Conservation (phyloP, 2,113 vertebrate genomes). For the Nannospalax galili region DNA sequence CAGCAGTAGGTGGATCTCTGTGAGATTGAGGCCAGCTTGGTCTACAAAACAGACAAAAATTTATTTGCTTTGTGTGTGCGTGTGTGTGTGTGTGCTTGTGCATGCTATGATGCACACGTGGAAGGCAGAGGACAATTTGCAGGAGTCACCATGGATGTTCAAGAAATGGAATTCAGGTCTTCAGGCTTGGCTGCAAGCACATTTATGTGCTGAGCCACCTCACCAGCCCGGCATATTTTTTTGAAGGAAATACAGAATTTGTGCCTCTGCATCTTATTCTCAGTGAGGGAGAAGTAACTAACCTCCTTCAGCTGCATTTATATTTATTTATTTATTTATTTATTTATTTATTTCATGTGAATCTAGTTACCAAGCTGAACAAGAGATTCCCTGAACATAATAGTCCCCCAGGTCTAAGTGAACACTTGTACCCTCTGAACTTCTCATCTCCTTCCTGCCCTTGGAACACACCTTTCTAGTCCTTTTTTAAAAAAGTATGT, state of each 20-base stretch:
- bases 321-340: no score
- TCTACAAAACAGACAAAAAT: neutral
- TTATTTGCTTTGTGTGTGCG: neutral
- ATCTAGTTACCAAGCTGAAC: no score
- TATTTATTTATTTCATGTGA: no score
- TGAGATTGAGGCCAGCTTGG: neutral
- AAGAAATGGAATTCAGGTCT: neutral
- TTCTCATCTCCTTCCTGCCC: no score
- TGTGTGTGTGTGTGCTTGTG: neutral
- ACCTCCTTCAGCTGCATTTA: neutral
- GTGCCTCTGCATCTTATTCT: neutral
- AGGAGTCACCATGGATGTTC: neutral
- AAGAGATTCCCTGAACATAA: no score
- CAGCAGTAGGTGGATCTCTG: neutral
- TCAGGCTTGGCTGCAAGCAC: neutral
- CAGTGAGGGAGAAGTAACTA: neutral
- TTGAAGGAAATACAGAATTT: neutral
- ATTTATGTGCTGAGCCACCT: neutral
- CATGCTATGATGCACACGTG: no score
- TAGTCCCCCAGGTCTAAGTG: no score
- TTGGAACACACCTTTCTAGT: no score
- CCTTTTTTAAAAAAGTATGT: no score
- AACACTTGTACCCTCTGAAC: no score
- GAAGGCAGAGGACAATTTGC: neutral
- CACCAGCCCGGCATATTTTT: neutral